Conservation (phyloP, 2,113 vertebrate species). For the Recurvirostra avosetta region DNA sequence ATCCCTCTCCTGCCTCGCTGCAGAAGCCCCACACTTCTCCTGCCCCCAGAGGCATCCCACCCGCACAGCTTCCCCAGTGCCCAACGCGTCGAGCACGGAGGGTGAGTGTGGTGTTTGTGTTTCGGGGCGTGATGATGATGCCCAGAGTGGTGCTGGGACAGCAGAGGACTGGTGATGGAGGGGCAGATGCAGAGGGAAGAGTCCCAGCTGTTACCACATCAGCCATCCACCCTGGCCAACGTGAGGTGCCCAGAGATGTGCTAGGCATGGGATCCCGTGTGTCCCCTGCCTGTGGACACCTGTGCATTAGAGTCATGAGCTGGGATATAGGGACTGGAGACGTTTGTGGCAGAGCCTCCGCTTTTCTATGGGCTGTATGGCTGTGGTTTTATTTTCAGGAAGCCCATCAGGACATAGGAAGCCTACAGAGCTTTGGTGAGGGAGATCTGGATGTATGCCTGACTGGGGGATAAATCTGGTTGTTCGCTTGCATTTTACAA, state of each 20-base stretch:
- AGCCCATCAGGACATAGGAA: background rate
- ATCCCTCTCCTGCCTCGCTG: background rate
- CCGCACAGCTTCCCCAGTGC: background rate
- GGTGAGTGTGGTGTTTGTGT: fast-evolving
- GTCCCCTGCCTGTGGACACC: background rate
- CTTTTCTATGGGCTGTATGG: background rate
- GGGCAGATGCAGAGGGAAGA: background rate
- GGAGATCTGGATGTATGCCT: background rate
- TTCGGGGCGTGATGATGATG: background rate
- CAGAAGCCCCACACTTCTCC: background rate
- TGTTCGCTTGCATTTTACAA: background rate
- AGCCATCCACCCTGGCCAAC: background rate
- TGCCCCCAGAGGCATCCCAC: too few relatives aligned
- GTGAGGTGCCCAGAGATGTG: background rate
- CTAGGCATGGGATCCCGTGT: background rate
- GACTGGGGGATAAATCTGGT: background rate
- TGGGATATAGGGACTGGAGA: background rate
- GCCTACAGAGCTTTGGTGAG: background rate
- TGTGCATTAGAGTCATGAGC: background rate
- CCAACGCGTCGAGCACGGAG: fast-evolving
- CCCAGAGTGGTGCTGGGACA: background rate
- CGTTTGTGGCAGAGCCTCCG: background rate
- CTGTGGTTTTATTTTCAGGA: background rate
- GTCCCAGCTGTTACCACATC: background rate
- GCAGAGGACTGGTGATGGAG: background rate